phyloP scores from a whole-genome alignment of 1,140 invertebrate species.

The Tenebrio molitor region DNA sequence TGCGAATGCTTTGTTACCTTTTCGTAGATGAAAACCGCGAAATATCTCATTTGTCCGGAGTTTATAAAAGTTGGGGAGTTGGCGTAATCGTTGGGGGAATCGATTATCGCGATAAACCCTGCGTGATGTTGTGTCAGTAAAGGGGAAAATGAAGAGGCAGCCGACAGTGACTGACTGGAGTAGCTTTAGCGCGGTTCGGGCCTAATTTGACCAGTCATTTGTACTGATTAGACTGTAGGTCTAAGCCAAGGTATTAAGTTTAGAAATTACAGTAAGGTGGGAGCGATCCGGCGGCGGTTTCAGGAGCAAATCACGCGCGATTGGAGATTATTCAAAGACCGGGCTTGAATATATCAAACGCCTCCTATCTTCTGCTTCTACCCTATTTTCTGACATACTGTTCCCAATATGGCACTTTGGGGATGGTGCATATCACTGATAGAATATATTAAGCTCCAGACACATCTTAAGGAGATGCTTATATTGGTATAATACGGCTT shows the following conservation, averaged over 20 bases:
- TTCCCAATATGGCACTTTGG: constrained; percentile 45
- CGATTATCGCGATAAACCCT: background rate
- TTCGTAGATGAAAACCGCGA: too few relatives aligned
- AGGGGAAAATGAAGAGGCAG: constrained; percentile 18
- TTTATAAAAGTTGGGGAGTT: background rate
- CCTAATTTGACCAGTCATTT: constrained; percentile 46
- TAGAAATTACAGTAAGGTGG: constrained; percentile 40
- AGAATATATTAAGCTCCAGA: constrained; percentile 42
- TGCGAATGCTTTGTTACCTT: too few relatives aligned
- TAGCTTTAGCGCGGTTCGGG: constrained; percentile 27
- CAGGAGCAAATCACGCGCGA: constrained; percentile 32
- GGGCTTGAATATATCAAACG: constrained; percentile 32
- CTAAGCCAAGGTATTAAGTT: constrained; percentile 44
- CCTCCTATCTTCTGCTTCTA: constrained; percentile 20
- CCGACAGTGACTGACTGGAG: constrained; percentile 11
- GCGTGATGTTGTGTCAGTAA: background rate
- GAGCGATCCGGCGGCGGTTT: constrained; percentile 9
- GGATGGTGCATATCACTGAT: constrained; percentile 43
- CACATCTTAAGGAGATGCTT: constrained; percentile 20
- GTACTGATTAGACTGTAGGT: constrained; percentile 37
- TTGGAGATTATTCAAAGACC: constrained; percentile 44
- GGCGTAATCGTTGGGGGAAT: background rate
- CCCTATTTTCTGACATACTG: constrained; percentile 38
- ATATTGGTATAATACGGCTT: constrained; percentile 13
- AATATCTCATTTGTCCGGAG: background rate